Base-by-base conservation (phyloP, 37 sponge, comb jelly and placozoan genomes). In the Cladorhizidae sp. region DNA sequence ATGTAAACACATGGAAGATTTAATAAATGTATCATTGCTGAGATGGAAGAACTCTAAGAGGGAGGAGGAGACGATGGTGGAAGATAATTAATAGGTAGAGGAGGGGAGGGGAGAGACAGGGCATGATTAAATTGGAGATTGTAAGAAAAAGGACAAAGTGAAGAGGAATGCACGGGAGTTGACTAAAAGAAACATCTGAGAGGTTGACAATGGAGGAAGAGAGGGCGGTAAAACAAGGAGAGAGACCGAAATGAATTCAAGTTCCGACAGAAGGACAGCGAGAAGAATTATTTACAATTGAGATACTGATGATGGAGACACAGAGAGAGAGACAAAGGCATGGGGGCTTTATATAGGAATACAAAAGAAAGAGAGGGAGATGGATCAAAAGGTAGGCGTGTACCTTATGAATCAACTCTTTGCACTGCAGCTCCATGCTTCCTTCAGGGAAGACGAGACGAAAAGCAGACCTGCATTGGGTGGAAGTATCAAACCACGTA, bases 381-480 rank as follows among this genome's bases (percentile, higher is more conserved):
- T 15, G 35, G 67, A 65, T 32, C 23, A 25, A 5, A 58, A 58
- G 20, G 26, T 3, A 58, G 59, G 26, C 26, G 7, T 31, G 36
- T n/a, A 78, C 84, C 75, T 80, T 89, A 68, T 79, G 75, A 0
- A 61, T 40, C 57, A 85, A 31, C 33, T 82, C 83, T 58, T 82
- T 85, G 51, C 87, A 85, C 50, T 86, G 79, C 28, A 85, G 43
- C 35, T 90, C 83, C 36, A 85, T 20, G 23, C 39, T 70, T 22
- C 31, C 55, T 51, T 85, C 87, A 0, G 91, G 87, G 26, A 74
- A 43, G 33, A 80, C 23, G 43, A 85, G 70, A 36, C 74, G 61
- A 57, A 85, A 85, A 6, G 64, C 50, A 51, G 82, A 52, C 63
- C 87, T 85, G 73, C n/a, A n/a, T n/a, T n/a, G n/a, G n/a, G n/a